These are phyloP conservation scores for Acrocephalus kingi DNA, from an alignment of 2,113 vertebrate genomes.

Conservation along the genomic window DNA sequence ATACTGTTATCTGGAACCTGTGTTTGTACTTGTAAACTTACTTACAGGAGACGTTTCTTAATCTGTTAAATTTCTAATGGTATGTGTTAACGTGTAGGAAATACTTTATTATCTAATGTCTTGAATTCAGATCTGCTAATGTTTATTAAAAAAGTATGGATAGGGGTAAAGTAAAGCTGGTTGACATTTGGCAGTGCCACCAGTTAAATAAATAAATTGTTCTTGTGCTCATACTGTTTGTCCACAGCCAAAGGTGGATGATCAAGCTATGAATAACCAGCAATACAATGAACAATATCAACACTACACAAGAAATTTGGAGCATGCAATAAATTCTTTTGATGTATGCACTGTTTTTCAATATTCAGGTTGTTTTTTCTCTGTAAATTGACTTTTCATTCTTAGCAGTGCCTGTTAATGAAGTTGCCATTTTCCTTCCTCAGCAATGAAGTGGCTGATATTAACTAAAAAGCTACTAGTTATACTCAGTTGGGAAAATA, in stretches of 20 bases:
- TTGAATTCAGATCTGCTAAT: neutral
- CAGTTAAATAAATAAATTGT: neutral
- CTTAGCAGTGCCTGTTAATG: neutral
- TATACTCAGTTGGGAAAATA: neutral
- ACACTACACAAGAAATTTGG: neutral
- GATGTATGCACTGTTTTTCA: neutral
- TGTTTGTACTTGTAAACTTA: neutral
- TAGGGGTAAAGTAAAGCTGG: neutral
- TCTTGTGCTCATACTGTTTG: neutral
- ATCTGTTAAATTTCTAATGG: neutral
- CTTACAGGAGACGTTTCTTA: neutral
- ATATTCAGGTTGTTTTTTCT: neutral
- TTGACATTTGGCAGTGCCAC: neutral
- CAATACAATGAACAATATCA: neutral
- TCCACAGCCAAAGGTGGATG: neutral
- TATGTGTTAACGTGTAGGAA: neutral
- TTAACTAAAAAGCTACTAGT: neutral
- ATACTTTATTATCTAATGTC: neutral
- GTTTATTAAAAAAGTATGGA: neutral
- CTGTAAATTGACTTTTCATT: neutral
- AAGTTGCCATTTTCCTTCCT: neutral
- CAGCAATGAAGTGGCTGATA: neutral
- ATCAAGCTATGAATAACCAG: neutral
- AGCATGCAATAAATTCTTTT: neutral
- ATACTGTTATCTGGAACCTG: neutral